Conservation (phyloP, 2,113 vertebrate species). For the Nibea albiflora region DNA sequence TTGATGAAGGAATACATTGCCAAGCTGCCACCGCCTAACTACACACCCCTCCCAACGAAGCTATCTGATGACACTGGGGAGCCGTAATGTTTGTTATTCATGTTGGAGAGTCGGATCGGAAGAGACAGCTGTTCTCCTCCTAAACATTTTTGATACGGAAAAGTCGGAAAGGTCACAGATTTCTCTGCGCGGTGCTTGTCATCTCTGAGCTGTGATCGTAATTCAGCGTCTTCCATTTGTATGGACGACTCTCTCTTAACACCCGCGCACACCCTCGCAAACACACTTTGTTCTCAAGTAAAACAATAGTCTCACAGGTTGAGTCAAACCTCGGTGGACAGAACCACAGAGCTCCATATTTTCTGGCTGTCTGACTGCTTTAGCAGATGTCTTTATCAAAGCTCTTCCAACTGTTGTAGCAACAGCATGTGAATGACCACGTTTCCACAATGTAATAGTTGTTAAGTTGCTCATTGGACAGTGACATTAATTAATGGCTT, state of each 20-base stretch:
- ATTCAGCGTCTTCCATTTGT: constrained; percentile 46
- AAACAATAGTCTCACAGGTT: constrained; percentile 13
- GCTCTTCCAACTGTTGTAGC: neutral
- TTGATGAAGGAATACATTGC: constrained; percentile 38
- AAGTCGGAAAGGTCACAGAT: constrained; percentile 57
- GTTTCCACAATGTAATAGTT: neutral
- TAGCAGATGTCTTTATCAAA: constrained; percentile 37
- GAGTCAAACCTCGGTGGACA: constrained; percentile 22
- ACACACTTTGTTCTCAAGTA: constrained; percentile 6
- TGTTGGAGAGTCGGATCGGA: constrained; percentile 41
- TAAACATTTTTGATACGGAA: constrained; percentile 43
- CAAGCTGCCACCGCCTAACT: constrained; percentile 19
- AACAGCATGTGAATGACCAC: constrained; percentile 3
- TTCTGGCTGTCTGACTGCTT: neutral
- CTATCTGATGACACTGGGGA: constrained; percentile 56
- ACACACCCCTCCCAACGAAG: constrained; percentile 52
- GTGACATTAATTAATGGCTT: neutral
- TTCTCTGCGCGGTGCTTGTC: constrained; percentile 26
- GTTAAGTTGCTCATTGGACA: neutral
- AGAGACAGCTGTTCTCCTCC: constrained; percentile 64
- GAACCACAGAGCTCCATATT: constrained; percentile 16
- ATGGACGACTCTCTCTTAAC: neutral
- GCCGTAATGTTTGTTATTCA: constrained; percentile 54
- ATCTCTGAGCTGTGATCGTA: constrained; percentile 54
- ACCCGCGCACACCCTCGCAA: neutral